Evolutionary conservation across 2,113 vertebrate genomes (phyloP).

Genomic region (Bungarus multicinctus): DNA sequence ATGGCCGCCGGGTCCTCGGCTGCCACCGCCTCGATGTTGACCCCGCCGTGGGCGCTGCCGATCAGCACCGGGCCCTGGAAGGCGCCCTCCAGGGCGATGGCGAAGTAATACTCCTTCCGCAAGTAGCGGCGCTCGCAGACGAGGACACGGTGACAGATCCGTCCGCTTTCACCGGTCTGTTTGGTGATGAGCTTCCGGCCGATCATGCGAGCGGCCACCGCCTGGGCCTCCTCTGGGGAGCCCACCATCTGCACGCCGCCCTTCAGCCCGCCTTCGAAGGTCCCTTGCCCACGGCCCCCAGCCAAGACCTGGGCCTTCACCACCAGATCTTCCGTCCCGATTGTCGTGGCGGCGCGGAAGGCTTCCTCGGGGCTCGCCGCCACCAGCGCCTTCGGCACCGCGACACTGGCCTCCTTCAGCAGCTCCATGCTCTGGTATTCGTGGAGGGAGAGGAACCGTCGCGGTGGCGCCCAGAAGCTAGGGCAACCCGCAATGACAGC

Average conservation of each 20-base stretch:
- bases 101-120: slow-evolving; percentile 96
- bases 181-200: slow-evolving; percentile 94
- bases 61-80: slow-evolving; percentile 94
- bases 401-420: slow-evolving; percentile 88
- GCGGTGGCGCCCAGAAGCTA: fast-evolving
- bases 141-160: slow-evolving; percentile 97
- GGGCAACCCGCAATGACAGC: too few species aligned
- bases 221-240: slow-evolving; percentile 94
- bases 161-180: slow-evolving; percentile 92
- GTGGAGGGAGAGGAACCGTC: slow-evolving; percentile 83
- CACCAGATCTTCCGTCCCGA: slow-evolving; percentile 92
- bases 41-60: slow-evolving; percentile 95
- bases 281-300: slow-evolving; percentile 92
- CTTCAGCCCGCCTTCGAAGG: slow-evolving; percentile 94
- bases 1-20: slow-evolving; percentile 92
- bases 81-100: slow-evolving; percentile 95
- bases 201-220: slow-evolving; percentile 92
- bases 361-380: slow-evolving; percentile 89
- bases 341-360: slow-evolving; percentile 86
- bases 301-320: slow-evolving; percentile 98
- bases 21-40: slow-evolving; percentile 95
- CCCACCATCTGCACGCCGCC: slow-evolving; percentile 96
- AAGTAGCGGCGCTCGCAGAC: slow-evolving; percentile 95
- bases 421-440: slow-evolving; percentile 96
- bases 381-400: slow-evolving; percentile 83